Evolutionary conservation across 2,797 vertebrate genomes (phyloP).

Genomic region (Astyanax mexicanus): DNA sequence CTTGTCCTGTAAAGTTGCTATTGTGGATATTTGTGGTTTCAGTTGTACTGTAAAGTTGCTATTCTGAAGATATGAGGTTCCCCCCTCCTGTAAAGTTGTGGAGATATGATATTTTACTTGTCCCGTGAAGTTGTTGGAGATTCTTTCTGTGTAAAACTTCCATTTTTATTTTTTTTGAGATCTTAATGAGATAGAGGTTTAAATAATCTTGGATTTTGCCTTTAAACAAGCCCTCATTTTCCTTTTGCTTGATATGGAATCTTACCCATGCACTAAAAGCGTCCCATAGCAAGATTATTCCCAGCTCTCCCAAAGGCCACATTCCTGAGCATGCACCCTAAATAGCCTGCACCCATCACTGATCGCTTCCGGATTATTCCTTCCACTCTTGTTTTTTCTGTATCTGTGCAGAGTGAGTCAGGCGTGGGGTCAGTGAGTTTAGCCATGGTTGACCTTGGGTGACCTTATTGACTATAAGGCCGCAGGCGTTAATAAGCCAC

Average conservation of each 20-base stretch:
- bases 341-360: not conserved
- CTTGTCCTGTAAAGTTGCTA: too few species aligned
- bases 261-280: not conserved
- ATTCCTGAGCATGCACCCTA: not conserved
- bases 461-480: not conserved
- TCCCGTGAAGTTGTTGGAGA: too few species aligned
- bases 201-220: too few species aligned
- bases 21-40: too few species aligned
- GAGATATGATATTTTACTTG: too few species aligned
- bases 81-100: too few species aligned
- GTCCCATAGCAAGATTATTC: not conserved
- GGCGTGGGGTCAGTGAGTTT: not conserved
- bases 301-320: conserved; percentile 10
- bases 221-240: too few species aligned
- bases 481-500: not conserved
- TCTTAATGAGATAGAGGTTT: too few species aligned
- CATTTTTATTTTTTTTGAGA: too few species aligned
- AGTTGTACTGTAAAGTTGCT: too few species aligned
- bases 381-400: conserved; percentile 10
- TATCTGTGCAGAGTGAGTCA: not conserved
- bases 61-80: too few species aligned
- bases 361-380: conserved; percentile 10
- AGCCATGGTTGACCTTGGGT: not conserved
- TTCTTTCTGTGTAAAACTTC: too few species aligned
- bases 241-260: not conserved